Evolutionary conservation across 2,888 invertebrate genomes (phyloP).

Genomic region (Phymatocera aterrima): DNA sequence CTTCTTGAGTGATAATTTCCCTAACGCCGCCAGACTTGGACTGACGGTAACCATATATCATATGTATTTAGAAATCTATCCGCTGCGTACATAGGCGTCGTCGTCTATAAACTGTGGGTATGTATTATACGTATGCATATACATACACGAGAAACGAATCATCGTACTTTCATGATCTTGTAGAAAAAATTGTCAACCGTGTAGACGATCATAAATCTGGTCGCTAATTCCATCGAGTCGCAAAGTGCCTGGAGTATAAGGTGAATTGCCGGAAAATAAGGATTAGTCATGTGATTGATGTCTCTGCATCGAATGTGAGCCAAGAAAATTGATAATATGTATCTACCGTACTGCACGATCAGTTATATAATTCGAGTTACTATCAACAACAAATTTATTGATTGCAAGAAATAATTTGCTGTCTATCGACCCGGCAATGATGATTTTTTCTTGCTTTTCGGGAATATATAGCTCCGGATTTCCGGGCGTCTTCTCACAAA

Average conservation of each 20-base stretch:
- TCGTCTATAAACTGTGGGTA: too few relatives aligned
- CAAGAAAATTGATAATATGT: background rate
- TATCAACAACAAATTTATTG: background rate
- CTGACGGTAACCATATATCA: too few relatives aligned
- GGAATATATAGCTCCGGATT: too few relatives aligned
- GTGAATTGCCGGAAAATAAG: background rate
- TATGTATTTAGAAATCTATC: background rate
- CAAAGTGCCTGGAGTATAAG: too few relatives aligned
- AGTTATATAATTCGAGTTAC: background rate
- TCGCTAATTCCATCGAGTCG: background rate
- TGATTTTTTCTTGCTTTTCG: too few relatives aligned
- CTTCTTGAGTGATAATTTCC: too few relatives aligned
- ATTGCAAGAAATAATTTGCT: background rate
- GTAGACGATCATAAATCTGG: background rate
- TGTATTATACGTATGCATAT: too few relatives aligned
- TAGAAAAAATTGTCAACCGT: background rate
- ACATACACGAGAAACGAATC: too few relatives aligned
- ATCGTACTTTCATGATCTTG: background rate
- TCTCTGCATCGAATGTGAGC: background rate
- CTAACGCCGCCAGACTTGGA: too few relatives aligned
- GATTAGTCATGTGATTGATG: slow-evolving; percentile 1
- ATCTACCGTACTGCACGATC: slow-evolving; percentile 6
- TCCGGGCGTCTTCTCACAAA: too few relatives aligned
- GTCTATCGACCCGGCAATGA: background rate
- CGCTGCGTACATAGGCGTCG: background rate